Base-by-base conservation (phyloP, 2,888 invertebrate genomes). In the Perizoma flavofasciatum region DNA sequence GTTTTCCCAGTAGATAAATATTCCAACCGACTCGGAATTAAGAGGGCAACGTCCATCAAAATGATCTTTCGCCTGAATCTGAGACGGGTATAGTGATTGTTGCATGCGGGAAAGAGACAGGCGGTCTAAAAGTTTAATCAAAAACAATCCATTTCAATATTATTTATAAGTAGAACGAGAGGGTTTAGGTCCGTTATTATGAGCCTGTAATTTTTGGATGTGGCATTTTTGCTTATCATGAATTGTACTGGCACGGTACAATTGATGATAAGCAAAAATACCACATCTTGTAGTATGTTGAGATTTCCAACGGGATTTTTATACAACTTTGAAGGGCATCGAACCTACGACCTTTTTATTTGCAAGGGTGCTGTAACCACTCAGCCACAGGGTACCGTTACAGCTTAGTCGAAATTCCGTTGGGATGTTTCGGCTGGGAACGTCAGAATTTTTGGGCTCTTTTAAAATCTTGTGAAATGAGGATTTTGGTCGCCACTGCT, bases 81-180 rank as follows among this genome's bases (percentile, higher is more conserved):
- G 64, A 44, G 63, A 72, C 9, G 46, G 61, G 35, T 8, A 53
- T 60, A 57, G 37, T 6, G 4, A 10, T 5, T 10, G 22, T 3
- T 22, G 9, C 7, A 37, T 6, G 35, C 5, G 32, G 33, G 69
- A 79, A 59, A 63, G 68, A 59, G 75, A 77, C 34, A 51, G 61
- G 35, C 39, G 54, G 47, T 67, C 49, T 47, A 64, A 72, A 78
- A 79, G 77, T 80, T 83, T 79, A 81, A 81, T 81, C 77, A 82
- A 79, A 83, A 83, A 83, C 82, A 84, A 82, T 82, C 75, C 75
- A 79, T 82, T 84, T 80, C 79, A 81, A 82, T 85, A 80, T 79
- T 85, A 83, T 83, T 83, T 85, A 85, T 84, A 83, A 83, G 76
- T 70, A 52, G 65, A 61, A 67, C 55, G 65, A 72, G 54, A 74